phyloP scores from a whole-genome alignment of 2,797 vertebrate species.

The Pseudocheirus occidentalis region DNA sequence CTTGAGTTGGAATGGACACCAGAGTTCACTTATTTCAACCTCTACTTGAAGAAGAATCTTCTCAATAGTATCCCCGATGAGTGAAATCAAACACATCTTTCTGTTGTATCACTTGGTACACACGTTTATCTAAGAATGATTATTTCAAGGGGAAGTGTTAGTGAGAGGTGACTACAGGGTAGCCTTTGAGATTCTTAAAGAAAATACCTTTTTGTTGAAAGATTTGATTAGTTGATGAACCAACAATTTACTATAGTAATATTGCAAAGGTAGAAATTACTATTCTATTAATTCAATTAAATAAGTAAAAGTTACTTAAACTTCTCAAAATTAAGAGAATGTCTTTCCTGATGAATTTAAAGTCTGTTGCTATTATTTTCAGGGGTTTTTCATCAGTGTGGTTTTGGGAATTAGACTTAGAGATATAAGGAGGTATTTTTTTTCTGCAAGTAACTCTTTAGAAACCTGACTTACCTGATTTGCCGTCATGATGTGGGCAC shows the following conservation, averaged over 20 bases:
- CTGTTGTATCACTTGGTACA: background rate
- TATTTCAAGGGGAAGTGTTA: conserved; percentile 5
- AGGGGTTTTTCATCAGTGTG: background rate
- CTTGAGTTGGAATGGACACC: background rate
- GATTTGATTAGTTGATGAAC: conserved; percentile 12
- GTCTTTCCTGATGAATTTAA: conserved; percentile 18
- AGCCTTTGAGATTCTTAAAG: conserved; percentile 28
- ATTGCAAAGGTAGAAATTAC: background rate
- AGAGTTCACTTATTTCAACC: conserved; percentile 17
- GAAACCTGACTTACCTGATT: conserved; percentile 23
- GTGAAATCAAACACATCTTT: background rate
- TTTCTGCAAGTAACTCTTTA: conserved; percentile 28
- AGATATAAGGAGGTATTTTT: background rate
- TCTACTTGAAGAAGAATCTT: background rate
- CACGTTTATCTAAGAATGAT: conserved; percentile 25
- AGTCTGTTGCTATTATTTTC: conserved; percentile 34
- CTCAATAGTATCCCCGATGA: background rate
- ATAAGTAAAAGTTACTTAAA: conserved; percentile 17
- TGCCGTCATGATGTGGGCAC: background rate
- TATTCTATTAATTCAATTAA: background rate
- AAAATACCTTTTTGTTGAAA: conserved; percentile 25
- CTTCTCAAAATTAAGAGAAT: conserved; percentile 29
- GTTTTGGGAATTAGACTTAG: conserved; percentile 3
- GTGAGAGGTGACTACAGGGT: conserved; percentile 30
- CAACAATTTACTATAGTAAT: conserved; percentile 22